Conservation (phyloP, 2,888 invertebrate species). For the Fragum fragum region DNA sequence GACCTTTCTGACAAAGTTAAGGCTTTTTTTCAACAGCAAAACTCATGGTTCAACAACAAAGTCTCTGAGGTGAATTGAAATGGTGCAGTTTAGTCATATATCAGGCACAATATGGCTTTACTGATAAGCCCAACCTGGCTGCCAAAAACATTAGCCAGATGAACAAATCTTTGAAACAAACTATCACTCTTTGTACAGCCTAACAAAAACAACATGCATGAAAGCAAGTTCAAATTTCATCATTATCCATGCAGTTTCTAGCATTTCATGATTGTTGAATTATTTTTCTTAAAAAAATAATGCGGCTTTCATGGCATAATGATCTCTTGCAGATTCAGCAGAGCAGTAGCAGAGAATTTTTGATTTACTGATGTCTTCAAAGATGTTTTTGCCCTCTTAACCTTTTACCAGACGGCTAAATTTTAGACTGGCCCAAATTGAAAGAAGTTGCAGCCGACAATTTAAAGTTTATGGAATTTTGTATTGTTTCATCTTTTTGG, state of each 20-base stretch:
- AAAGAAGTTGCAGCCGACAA: too few species aligned
- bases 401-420: too few species aligned
- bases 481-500: too few species aligned
- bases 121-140: not conserved
- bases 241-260: not conserved
- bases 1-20: too few species aligned
- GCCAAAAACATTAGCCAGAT: not conserved
- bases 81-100: too few species aligned
- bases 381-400: too few species aligned
- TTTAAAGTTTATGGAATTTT: too few species aligned
- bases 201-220: not conserved
- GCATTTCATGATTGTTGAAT: not conserved
- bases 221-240: slow-evolving; percentile 1
- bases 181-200: slow-evolving; percentile 3
- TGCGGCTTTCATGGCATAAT: not conserved
- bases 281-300: not conserved
- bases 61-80: too few species aligned
- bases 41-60: not conserved
- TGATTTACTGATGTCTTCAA: not conserved
- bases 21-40: too few species aligned
- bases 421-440: too few species aligned
- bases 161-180: not conserved
- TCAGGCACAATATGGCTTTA: not conserved
- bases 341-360: not conserved
- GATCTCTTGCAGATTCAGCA: not conserved